Base-by-base conservation (phyloP, 2,797 vertebrate genomes). In the Protosalanx chinensis region DNA sequence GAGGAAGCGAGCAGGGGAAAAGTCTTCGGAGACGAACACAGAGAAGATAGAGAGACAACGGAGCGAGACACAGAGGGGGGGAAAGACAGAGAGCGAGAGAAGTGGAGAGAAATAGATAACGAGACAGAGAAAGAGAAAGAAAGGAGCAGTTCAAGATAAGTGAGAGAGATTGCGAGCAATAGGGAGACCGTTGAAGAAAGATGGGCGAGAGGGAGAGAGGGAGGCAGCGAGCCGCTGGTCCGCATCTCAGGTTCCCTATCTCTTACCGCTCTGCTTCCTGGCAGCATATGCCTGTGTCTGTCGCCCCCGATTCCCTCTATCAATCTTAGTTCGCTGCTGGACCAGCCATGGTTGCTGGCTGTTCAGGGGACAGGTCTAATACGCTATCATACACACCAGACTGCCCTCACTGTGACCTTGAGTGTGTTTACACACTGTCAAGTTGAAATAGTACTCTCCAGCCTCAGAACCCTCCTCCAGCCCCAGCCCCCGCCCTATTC, bases 371-470 rank as follows among this genome's bases (percentile, higher is more conserved):
- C 57, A 30, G 6, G 18, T 60, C 65, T 72, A 73, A 66, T 33
- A 51, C 2, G 33, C 65, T 53, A 75, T 29, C 78, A 78, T 74
- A 76, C 51, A 46, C 76, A 77, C 68, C 67, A 16, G 75, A 63
- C 76, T 72, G 63, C 76, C 72, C 80, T 72, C 75, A 49, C 56
- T 30, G 18, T 20, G 76, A 79, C 80, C 84, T 90, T 85, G 84
- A 75, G 57, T 73, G 65, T 70, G 72, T 83, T 85, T 78, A 41
- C 76, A 64, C 35, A 69, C 69, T 13, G 61, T 12, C 1, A 69
- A 81, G 86, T 82, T 80, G 53, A 72, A 63, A 41, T 76, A 30
- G 80, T 23, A 56, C 62, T 79, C 23, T 23, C 58, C 23, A 59
- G 58, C 23, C 23, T 8, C 58, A 23, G 10, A 12, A 4, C 58